Base-by-base conservation (phyloP, 2,888 invertebrate genomes). In the Diachrysia chrysitis region DNA sequence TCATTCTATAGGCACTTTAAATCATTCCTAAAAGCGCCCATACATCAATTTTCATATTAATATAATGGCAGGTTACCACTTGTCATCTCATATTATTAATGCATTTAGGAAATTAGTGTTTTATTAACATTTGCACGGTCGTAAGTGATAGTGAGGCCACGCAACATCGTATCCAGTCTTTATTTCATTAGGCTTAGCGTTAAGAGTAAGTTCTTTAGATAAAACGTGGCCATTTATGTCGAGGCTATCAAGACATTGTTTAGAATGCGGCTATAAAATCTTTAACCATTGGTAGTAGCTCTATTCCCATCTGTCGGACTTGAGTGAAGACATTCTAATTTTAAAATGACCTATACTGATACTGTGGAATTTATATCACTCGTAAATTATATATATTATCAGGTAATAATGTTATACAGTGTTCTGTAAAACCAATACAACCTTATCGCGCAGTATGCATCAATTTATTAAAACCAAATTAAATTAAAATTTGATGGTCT, bases 201-300 rank as follows among this genome's bases (percentile, higher is more conserved):
- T 10, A 61, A 65, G 57, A 71, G 42, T 53, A 56, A 66, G 46
- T 73, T 84, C 85, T 66, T 83, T 72, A 70, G 78, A 86, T 86
- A 82, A 85, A 87, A 69, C 62, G 25, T 86, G 83, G 79, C 78
- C 70, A 83, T 85, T 79, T 78, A 84, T 84, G 85, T 85, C 81
- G 82, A 76, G 78, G 81, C 64, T 73, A 71, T 78, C 74, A 76
- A 75, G 23, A 23, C 14, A 66, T 16, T 61, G 21, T 73, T 81
- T 78, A 75, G 78, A 87, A 80, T 76, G 78, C 69, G 71, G 78
- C 83, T 76, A 83, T 90, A 88, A 88, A 84, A 79, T 65, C 74
- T 78, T 82, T 73, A 79, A 80, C 79, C 72, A 83, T 85, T 83
- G 78, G 83, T 84, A 81, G 78, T 71, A 63, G 73, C 73, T 71